Evolutionary conservation across 2,888 invertebrate species (phyloP), one percentile per base, ranked within the genome.

Genomic region (Schizotus pectinicornis): DNA sequence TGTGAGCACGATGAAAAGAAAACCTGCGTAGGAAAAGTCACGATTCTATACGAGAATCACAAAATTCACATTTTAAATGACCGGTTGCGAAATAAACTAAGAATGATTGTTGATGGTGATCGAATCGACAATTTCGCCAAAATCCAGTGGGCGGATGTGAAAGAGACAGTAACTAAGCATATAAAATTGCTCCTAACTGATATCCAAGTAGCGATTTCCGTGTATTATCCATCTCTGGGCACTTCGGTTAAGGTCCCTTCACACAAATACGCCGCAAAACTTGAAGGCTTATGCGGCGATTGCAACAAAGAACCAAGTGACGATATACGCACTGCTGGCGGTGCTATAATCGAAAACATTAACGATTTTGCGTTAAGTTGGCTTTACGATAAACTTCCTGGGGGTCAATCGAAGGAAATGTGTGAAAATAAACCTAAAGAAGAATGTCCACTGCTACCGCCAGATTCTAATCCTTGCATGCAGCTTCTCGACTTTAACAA

Each of bases 221-320:
- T 81, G 43, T 81, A 79, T 61, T 80, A 76, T 62, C 79, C 80
- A 13, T 81, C 82, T 14, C 74, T 81, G 56, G 83, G 81, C 1
- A 80, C 81, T 7, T 75, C 82, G 42, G 75, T 90, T 3, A 86
- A 84, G 54, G 83, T 92, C 1, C 91, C 94, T 0, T 92, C 93
- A 0, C 85, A 87, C 62, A 80, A 87, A 53, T 93, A 90, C 77
- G 84, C 83, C 35, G 86, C 87, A 59, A 85, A 84, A 61, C 85
- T 91, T 51, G 90, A 92, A 75, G 94, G 94, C 0, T 81, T 94
- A 1, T 94, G 94, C 75, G 94, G 94, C 47, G 85, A 88, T 64
- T 90, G 90, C 74, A 86, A 88, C 45, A 85, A 85, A 0, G 81
- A 86, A 68, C 78, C 81, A 2, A 80, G 82, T 0, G 81, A 85